Evolutionary conservation across 2,797 vertebrate species (phyloP), one percentile per base, ranked within the genome.

Genomic region (Perodicticus potto): DNA sequence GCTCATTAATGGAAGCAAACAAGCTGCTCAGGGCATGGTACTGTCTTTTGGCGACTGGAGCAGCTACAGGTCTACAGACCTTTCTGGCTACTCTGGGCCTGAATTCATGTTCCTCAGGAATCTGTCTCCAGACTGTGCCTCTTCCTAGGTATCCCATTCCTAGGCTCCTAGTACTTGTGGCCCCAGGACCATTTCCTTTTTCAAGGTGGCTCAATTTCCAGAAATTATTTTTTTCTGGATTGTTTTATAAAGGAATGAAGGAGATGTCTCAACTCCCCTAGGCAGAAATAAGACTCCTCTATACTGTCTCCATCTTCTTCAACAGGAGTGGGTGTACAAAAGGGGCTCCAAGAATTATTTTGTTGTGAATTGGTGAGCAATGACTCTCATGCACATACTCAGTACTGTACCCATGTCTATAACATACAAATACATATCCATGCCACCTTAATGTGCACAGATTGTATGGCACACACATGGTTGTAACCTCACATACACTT

Each of bases 1-100:
- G 37, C 53, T 96, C 83, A 87, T 27, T 92, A 92, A 92, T 32
- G 25, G 88, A 93, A 92, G 61, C 69, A 94, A 96, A 89, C 34
- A 91, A 95, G 53, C 55, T 95, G 19, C 84, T 23, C n/a, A 27
- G 74, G 76, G 65, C 10, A 16, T 77, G 73, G 85, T 69, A 85
- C 59, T 59, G 40, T 93, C 70, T 94, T 67, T 84, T 29, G 73
- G 91, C n/a, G 0, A 91, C 14, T 81, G 67, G 67, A 93, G 77
- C n/a, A 94, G 34, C 53, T 97, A 40, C 49, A 87, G 61, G 49
- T 89, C 32, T 82, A 81, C 23, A 86, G 53, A 80, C 23, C 23
- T 59, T 81, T 89, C 59, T 89, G 73, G 82, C 3, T 83, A 14
- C 59, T 88, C 37, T 87, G 45, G 67, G 59, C 25, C 55, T 59